Evolutionary conservation across 2,797 vertebrate genomes (phyloP), one percentile per base, ranked within the genome.

Genomic region (Danio albolineatus): DNA sequence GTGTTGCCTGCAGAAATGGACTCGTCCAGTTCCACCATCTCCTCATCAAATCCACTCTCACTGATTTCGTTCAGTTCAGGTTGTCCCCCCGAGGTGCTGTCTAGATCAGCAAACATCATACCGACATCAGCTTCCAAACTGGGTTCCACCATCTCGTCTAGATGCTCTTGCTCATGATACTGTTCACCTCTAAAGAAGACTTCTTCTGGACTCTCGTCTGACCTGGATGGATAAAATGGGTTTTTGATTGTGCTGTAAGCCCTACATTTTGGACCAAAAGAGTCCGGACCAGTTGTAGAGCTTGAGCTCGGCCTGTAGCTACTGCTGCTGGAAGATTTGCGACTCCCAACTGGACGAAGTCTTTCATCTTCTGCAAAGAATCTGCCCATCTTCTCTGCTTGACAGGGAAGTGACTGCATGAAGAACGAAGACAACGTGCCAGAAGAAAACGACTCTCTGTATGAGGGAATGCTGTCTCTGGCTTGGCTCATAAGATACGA

Each of bases 1-100:
- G 10, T 67, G 4, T 65, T 17, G 5, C 39, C 16, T 44, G 83
- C 83, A 36, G 67, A 74, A 60, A 72, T 85, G 14, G 28, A 73
- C 64, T 62, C 75, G 51, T 90, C 88, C 2, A 82, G 70, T 1
- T 90, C 89, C 41, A 85, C 56, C 71, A 87, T 74, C 12, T 91
- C 89, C 85, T 93, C 90, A 51, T 91, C 91, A 79, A 92, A 89
- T 38, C 87, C 87, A 84, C 89, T 89, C 84, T 93, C 90, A n/a
- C 76, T 83, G 44, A 87, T 76, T 70, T 93, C 89, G 71, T 57
- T 86, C 1, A 88, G 84, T 61, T 93, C 85, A 19, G 86, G 38
- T 59, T 76, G 78, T 46, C 82, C 84, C 10, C 54, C 64, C 19
- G 53, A 78, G 9, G 66, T 76, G 41, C 81, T 10, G 4, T 73